Evolutionary conservation across 1,140 invertebrate species (phyloP).

Genomic region (Dysdera silvatica): DNA sequence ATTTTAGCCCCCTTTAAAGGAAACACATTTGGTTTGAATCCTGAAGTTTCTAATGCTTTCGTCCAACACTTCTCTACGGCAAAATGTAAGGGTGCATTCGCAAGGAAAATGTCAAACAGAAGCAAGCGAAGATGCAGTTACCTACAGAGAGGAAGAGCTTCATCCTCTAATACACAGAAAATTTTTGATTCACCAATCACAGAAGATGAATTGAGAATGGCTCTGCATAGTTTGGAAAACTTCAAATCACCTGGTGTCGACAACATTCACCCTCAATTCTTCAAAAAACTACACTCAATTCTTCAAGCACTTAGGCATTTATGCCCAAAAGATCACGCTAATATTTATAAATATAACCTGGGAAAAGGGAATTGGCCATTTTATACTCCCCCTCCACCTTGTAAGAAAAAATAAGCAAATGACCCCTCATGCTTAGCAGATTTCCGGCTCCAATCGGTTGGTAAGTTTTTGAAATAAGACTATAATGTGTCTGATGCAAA

Average conservation of each 20-base stretch:
- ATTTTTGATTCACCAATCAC: background rate
- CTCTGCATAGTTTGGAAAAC: background rate
- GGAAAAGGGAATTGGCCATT: background rate
- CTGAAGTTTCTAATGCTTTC: background rate
- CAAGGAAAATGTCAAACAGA: background rate
- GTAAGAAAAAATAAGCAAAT: too few relatives aligned
- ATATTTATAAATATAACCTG: slow-evolving; percentile 1
- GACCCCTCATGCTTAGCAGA: too few relatives aligned
- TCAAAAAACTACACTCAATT: background rate
- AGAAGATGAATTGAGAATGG: background rate
- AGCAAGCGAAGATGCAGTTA: background rate
- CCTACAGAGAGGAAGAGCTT: too few relatives aligned
- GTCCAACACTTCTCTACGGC: background rate
- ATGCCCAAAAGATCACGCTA: background rate
- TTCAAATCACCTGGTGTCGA: slow-evolving; percentile 11
- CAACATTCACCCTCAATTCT: background rate
- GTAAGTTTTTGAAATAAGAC: too few relatives aligned
- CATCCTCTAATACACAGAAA: background rate
- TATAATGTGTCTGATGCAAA: too few relatives aligned
- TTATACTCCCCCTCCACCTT: too few relatives aligned
- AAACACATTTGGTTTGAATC: background rate
- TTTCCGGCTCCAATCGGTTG: too few relatives aligned
- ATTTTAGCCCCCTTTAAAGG: slow-evolving; percentile 1
- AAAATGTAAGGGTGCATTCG: background rate
- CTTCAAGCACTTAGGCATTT: background rate